Base-by-base conservation (phyloP, 2,113 vertebrate genomes). In the Taurulus bubalis region DNA sequence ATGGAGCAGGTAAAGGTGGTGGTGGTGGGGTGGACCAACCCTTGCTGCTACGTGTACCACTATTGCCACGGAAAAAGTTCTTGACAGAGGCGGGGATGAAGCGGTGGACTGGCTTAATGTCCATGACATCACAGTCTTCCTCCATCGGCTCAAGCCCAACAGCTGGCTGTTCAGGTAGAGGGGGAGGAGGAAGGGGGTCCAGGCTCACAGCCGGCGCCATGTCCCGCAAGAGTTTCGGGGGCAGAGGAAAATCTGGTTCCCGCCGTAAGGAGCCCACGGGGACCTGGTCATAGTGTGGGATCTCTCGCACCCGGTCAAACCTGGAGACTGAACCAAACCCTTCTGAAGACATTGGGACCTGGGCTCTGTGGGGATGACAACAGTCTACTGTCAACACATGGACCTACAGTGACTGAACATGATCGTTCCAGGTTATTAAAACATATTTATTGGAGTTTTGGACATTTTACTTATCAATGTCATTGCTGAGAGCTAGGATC, bases 51-150 rank as follows among this genome's bases (percentile, higher is more conserved):
- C 84, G 89, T 14, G 81, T 87, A 55, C 84, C 92, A 28, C 91
- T 95, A 38, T 93, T 96, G 32, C 85, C 93, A 32, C 84, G 94
- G 90, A 98, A 99, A 69, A 98, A 97, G 85, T 97, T 96, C 82
- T 98, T 99, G 95, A 97, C 95, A 3, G 97, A 98, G 90, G 98
- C 96, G 0, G 98, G 98, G 81, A 99, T 92, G 77, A 98, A 98
- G 51, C 97, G 96, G 26, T 90, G 94, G 0, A 98, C 92, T 0
- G 98, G 98, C 75, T 98, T 98, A 26, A 98, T 95, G 72, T 98
- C 96, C 62, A 95, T 95, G 2, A 90, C 90, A 0, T 93, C 63
- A 18, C 47, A 3, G 30, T 90, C 62, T 2, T n/a, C 24, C 22
- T 93, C 92, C 18, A 74, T 69, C 0, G 83, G 90, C 9, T 95